Base-by-base conservation (phyloP, 2,888 invertebrate species). In the Rotaria magnacalcarata region DNA sequence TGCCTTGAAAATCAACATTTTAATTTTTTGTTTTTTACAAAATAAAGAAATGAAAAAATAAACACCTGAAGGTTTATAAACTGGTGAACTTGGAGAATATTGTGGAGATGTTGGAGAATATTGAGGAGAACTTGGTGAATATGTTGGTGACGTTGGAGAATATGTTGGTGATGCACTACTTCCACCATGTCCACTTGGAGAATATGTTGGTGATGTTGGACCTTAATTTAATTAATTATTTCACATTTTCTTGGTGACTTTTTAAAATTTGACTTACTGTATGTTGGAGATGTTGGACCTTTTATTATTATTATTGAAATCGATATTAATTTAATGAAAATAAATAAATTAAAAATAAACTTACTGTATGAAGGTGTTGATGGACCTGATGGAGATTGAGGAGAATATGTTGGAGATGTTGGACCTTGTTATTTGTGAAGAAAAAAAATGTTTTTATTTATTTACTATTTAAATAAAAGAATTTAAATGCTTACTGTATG, bases 111-210 rank as follows among this genome's bases (percentile, higher is more conserved):
- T 88, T 7, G 90, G 90, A 0, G 94, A 94, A 87, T 89, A 88
- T 14, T 87, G 87, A 43, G 89, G 89, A 19, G 87, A 88, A 16
- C 88, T 87, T 34, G 89, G 89, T 67, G 86, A 86, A 52, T 87
- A 87, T 19, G 75, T 85, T 84, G 75, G 89, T 34, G 80, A 80
- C 92, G 50, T 94, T 94, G 14, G 95, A 95, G 0, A 94, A 94
- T 84, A 84, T 19, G 54, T 84, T 54, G 80, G 80, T n/a, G 67
- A 67, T 67, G 67, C 67, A 19, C 67, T 67, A 34, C 67, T 67
- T 27, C 67, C 67, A 41, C 67, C 67, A 67, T 67, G 67, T 5
- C 67, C 67, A 34, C 67, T 67, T n/a, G 80, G 75, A n/a, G 90
- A 90, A 87, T 91, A 91, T 84, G 88, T 89, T 19, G 91, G 90